A percentile compares a stretch with the other conserved stretches of the same genome.
Conservation (phyloP, 2,113 vertebrate genomes). For the Triplophysa siluroides region DNA sequence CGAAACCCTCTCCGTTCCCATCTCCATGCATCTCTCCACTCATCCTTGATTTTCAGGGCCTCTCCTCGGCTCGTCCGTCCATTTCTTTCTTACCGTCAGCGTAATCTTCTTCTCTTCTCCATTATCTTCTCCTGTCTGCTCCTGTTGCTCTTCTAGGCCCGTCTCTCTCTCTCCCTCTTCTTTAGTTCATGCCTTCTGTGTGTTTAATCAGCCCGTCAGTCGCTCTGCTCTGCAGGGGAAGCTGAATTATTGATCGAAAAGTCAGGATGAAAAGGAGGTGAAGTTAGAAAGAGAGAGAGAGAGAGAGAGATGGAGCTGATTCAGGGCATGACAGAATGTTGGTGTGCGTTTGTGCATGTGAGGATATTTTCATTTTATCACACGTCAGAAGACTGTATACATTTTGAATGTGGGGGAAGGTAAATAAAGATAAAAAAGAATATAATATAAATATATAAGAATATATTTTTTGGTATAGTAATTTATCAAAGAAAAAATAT, state of each 20-base stretch:
- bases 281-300: conserved; percentile 54
- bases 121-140: conserved; percentile 38
- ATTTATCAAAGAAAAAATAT: too few species aligned
- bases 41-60: conserved; percentile 38
- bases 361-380: conserved; percentile 6
- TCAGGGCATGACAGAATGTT: conserved; percentile 16
- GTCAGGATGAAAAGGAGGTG: conserved; percentile 58
- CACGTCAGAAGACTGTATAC: neutral
- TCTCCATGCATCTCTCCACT: conserved; percentile 33
- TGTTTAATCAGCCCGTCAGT: conserved; percentile 71
- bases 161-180: conserved; percentile 5
- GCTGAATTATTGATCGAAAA: conserved; percentile 73
- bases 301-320: neutral
- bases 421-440: too few species aligned
- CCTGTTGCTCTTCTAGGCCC: conserved; percentile 6
- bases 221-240: conserved; percentile 63
- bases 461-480: neutral
- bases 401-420: neutral
- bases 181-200: neutral
- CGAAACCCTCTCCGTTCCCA: neutral
- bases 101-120: conserved; percentile 38
- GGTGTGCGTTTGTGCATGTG: neutral
- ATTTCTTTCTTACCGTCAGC: conserved; percentile 20
- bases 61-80: neutral
- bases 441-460: too few species aligned